Percentiles rank a stretch among this genome's conserved stretches.
Evolutionary conservation across 2,888 invertebrate genomes (phyloP).

Genomic region (Anodontia alba): DNA sequence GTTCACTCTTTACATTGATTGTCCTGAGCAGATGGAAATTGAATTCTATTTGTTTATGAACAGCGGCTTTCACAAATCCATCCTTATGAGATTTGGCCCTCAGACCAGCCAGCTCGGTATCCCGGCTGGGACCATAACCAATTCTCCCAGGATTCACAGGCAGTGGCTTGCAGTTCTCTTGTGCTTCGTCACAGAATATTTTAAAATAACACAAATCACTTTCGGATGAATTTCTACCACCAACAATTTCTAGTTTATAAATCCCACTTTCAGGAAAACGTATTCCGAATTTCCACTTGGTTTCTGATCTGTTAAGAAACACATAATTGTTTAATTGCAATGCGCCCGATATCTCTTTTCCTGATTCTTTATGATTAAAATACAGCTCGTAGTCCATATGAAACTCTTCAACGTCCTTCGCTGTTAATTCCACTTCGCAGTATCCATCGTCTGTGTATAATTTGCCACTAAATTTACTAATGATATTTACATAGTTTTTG

Average conservation of each 20-base stretch:
- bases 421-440: constrained; percentile 42
- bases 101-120: constrained; percentile 53
- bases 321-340: constrained; percentile 64
- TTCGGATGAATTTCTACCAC: constrained; percentile 37
- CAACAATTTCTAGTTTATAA: constrained; percentile 58
- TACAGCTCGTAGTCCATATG: constrained; percentile 56
- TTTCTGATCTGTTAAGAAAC: constrained; percentile 47
- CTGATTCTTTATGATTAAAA: constrained; percentile 63
- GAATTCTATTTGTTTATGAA: constrained; percentile 41
- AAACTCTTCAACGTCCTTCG: constrained; percentile 32
- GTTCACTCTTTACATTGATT: constrained; percentile 44
- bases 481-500: constrained; percentile 27
- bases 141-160: constrained; percentile 58
- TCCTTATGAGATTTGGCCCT: constrained; percentile 50
- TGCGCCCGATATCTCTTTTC: constrained; percentile 44
- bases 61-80: constrained; percentile 49
- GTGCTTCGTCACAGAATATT: constrained; percentile 51
- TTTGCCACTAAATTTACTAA: constrained; percentile 39
- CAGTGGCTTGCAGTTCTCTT: constrained; percentile 55
- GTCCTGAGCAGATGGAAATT: constrained; percentile 49
- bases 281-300: constrained; percentile 51
- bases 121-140: constrained; percentile 63
- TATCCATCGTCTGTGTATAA: constrained; percentile 35
- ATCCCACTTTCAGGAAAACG: constrained; percentile 63
- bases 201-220: constrained; percentile 58